These are phyloP conservation scores for Acromyrmex heyeri DNA, from an alignment of 1,140 invertebrate species.

Conservation along the genomic window DNA sequence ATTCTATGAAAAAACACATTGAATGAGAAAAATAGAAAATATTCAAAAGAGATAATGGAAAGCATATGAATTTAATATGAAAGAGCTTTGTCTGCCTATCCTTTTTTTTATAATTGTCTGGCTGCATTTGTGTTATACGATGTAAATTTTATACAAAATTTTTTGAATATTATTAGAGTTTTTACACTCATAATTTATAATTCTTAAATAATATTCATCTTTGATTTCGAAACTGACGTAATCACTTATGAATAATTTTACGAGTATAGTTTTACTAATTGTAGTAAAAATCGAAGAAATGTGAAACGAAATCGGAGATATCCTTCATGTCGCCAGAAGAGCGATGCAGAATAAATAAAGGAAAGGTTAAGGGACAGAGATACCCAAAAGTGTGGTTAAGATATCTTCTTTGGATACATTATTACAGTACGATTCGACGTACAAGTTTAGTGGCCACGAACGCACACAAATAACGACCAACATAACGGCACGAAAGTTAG, in stretches of 20 bases:
- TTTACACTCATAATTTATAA: not conserved
- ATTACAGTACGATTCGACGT: constrained; percentile 49
- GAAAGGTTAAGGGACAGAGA: not conserved
- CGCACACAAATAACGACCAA: constrained; percentile 61
- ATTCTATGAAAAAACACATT: not conserved
- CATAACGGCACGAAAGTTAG: constrained; percentile 72
- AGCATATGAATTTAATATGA: constrained; percentile 4
- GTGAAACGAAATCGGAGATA: not conserved
- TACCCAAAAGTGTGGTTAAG: constrained; percentile 13
- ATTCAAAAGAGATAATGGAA: not conserved
- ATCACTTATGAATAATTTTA: not conserved
- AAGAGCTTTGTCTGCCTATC: not conserved
- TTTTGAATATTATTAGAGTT: not conserved
- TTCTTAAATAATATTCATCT: not conserved
- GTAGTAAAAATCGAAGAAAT: not conserved
- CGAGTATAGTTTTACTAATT: not conserved
- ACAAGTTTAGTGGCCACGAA: constrained; percentile 56
- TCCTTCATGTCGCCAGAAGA: too few relatives aligned
- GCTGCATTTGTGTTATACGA: not conserved
- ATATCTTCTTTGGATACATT: constrained; percentile 59
- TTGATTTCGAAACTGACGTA: not conserved
- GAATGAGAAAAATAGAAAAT: not conserved
- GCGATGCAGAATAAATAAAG: not conserved
- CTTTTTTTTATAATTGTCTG: not conserved
- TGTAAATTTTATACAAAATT: not conserved